A percentile compares a stretch with the other conserved stretches of the same genome.
phyloP scores from a whole-genome alignment of 2,888 invertebrate species.

The Scrobipalpa atriplicella region DNA sequence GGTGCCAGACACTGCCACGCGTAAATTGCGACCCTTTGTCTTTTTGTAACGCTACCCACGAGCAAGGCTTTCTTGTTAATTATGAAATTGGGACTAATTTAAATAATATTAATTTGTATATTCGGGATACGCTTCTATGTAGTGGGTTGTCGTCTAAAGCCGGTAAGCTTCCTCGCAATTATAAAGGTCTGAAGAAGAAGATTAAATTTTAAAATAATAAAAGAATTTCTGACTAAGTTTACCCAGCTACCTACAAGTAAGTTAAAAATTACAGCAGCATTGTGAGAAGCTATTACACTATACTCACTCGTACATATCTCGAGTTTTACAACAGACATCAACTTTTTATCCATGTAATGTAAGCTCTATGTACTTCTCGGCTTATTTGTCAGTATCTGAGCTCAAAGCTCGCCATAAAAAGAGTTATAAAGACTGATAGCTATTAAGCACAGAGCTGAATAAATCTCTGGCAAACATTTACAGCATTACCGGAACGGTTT shows the following conservation, averaged over 20 bases:
- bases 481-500: constrained; percentile 78
- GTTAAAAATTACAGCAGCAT: background rate
- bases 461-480: constrained; percentile 70
- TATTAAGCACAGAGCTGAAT: constrained; percentile 55
- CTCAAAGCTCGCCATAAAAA: constrained; percentile 18
- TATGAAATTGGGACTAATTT: constrained; percentile 66
- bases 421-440: constrained; percentile 43
- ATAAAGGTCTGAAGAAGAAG: background rate
- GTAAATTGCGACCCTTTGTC: constrained; percentile 73
- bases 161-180: constrained; percentile 12
- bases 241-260: too few species aligned
- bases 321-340: constrained; percentile 14
- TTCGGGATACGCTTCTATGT: constrained; percentile 24
- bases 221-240: background rate
- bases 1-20: constrained; percentile 68
- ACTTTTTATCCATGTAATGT: constrained; percentile 23
- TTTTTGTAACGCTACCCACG: constrained; percentile 61
- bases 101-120: constrained; percentile 52
- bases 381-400: constrained; percentile 12
- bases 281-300: background rate
- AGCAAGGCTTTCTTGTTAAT: constrained; percentile 60
- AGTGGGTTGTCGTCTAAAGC: constrained; percentile 22
- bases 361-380: constrained; percentile 20
- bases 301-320: background rate
- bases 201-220: background rate